Base-by-base conservation (phyloP, 2,888 invertebrate genomes). In the Deilephila elpenor region DNA sequence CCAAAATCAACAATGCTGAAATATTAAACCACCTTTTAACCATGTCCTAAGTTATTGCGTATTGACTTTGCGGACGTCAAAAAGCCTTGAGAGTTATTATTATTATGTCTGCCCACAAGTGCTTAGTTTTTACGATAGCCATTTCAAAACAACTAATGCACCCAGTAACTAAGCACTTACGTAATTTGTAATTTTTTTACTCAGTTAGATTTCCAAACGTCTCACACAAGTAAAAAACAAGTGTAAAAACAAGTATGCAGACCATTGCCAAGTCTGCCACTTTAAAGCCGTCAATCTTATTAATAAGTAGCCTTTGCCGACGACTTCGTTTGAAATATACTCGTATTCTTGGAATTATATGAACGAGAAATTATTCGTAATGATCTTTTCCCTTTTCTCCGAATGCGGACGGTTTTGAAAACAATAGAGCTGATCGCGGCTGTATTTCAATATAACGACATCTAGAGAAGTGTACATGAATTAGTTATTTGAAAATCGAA, bases 111-210 rank as follows among this genome's bases (percentile, higher is more conserved):
- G 53, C 11, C 3, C 8, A 70, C 56, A 59, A 71, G 71, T 71
- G 59, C 34, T 71, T 34, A 59, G 34, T 53, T 70, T 70, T 34
- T 71, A 67, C 25, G 64, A 67, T 34, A 34, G 37, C 62, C 25
- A 67, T 67, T 67, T 51, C 67, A 17, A 51, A 67, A 67, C 25
- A 67, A 67, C 37, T 29, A 51, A 60, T 60, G 60, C 25, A 64
- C 64, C 64, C 20, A 64, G 44, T 64, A 44, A 64, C 44, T 44
- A 44, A 20, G 44, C 20, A 34, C 14, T 64, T 64, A 64, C 34
- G 44, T 44, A 64, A 60, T 60, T 60, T 17, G 29, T 59, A 17
- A 5, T 14, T 60, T 32, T 60, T 64, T 64, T 64, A 25, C 37
- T 20, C 11, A 8, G n/a, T 44, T 20, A 44, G 20, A 64, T 64